Percentiles rank a stretch among this genome's conserved stretches.
Evolutionary conservation across 2,113 vertebrate genomes (phyloP).

Genomic region (Corythoichthys intestinalis): DNA sequence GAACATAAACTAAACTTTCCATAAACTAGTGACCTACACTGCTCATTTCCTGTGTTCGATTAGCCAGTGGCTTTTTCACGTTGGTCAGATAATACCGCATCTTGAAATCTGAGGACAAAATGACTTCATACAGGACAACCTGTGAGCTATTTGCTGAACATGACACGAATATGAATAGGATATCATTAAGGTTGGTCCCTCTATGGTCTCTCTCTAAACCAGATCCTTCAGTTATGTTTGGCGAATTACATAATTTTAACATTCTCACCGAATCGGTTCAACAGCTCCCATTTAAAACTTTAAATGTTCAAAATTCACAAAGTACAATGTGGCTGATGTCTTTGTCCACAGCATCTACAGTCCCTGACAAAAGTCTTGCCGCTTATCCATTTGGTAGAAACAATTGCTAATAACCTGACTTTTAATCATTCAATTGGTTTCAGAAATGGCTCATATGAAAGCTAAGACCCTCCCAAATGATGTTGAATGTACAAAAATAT

Average conservation of each 20-base stretch:
- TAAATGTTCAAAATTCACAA: conserved; percentile 6
- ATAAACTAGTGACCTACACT: conserved; percentile 17
- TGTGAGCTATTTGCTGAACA: conserved; percentile 7
- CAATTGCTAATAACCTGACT: too few relatives aligned
- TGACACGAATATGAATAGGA: conserved; percentile 1
- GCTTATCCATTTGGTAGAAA: too few relatives aligned
- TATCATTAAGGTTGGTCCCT: neutral
- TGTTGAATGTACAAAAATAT: too few relatives aligned
- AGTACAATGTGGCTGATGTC: conserved; percentile 6
- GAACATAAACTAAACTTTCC: conserved; percentile 15
- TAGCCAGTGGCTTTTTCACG: conserved; percentile 46
- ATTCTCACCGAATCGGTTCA: conserved; percentile 1
- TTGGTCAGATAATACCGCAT: conserved; percentile 37
- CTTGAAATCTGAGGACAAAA: conserved; percentile 28
- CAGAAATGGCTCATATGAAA: too few relatives aligned
- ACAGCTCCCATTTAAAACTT: conserved; percentile 5
- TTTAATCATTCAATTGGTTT: too few relatives aligned
- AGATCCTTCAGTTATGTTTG: conserved; percentile 7
- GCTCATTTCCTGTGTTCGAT: conserved; percentile 27
- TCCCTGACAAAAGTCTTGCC: too few relatives aligned
- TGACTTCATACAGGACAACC: conserved; percentile 27
- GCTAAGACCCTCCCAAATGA: too few relatives aligned
- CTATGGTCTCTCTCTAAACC: neutral
- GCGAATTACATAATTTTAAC: conserved; percentile 11
- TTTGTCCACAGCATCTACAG: conserved; percentile 9